A percentile compares a stretch with the other conserved stretches of the same genome.
Evolutionary conservation across 2,797 vertebrate species (phyloP).

Genomic region (Hirundo rustica): DNA sequence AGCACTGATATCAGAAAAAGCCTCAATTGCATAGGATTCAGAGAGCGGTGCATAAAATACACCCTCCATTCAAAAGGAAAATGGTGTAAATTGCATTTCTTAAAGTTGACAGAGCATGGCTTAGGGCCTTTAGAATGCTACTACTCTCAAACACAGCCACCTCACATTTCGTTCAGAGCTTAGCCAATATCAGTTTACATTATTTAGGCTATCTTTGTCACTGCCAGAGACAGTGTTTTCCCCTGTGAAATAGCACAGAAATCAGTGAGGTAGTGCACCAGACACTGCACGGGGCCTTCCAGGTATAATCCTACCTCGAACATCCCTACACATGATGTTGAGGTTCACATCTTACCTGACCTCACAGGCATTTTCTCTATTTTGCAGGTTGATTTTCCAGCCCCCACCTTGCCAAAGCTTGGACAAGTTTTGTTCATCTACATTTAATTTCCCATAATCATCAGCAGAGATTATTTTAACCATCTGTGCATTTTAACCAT

Average conservation of each 20-base stretch:
- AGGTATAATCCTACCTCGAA: neutral
- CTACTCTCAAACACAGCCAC: neutral
- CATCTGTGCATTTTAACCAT: neutral
- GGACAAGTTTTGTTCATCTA: neutral
- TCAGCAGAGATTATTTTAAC: neutral
- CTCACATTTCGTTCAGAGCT: neutral
- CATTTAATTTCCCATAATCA: neutral
- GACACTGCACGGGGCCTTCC: neutral
- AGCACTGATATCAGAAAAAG: neutral
- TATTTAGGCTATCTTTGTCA: neutral
- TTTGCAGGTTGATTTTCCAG: neutral
- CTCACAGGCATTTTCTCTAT: neutral
- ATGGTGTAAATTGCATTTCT: neutral
- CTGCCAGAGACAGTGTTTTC: neutral
- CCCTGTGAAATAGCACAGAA: neutral
- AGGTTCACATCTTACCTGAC: neutral
- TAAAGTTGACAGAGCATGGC: neutral
- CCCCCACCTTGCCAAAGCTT: neutral
- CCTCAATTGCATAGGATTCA: neutral
- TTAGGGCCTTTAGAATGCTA: neutral
- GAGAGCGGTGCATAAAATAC: neutral
- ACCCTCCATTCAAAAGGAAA: neutral
- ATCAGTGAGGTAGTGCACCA: fast-evolving
- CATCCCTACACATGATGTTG: neutral
- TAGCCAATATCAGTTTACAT: neutral